Evolutionary conservation across 2,888 invertebrate species (phyloP), one percentile per base, ranked within the genome.

Genomic region (Thalpophila matura): DNA sequence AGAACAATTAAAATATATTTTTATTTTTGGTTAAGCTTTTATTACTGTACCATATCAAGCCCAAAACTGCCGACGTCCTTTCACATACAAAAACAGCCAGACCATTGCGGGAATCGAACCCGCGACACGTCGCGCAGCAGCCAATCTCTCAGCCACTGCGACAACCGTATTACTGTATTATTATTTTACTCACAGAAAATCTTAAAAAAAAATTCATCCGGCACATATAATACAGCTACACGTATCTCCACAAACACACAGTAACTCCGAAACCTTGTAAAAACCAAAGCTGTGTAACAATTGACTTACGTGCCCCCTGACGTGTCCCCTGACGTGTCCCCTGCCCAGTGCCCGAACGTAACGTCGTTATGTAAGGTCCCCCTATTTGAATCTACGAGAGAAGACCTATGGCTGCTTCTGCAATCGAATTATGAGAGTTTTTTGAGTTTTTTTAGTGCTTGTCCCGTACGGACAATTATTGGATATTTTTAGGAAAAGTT

Each of bases 281-380:
- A 57, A 74, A 61, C 46, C 65, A 66, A 59, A 51, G 42, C 37
- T n/a, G 49, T 67, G 66, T 70, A 62, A 61, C 49, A 61, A 66
- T 74, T 59, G 54, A 68, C 37, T 74, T 68, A 74, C 37, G n/a
- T 35, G 0, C 35, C 55, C 63, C 55, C 50, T 14, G 5, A 12
- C 24, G 6, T 35, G 18, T 14, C 51, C 61, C 14, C 53, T 31
- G 29, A 7, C 53, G 1, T 5, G n/a, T n/a, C 49, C 37, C 35
- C 59, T 58, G 67, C 24, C 47, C 57, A 55, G 51, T 43, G 35
- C 55, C 77, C 69, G 46, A 58, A 62, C 49, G 18, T 76, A 78
- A 78, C 54, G 31, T 62, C 35, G 46, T 78, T 78, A 78, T 43
- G 31, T 29, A 42, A 51, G 59, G 60, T 63, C 46, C 67, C 69